These are phyloP conservation scores for Drosophila sturtevanti DNA, from an alignment of 1,140 invertebrate species.

Conservation along the genomic window DNA sequence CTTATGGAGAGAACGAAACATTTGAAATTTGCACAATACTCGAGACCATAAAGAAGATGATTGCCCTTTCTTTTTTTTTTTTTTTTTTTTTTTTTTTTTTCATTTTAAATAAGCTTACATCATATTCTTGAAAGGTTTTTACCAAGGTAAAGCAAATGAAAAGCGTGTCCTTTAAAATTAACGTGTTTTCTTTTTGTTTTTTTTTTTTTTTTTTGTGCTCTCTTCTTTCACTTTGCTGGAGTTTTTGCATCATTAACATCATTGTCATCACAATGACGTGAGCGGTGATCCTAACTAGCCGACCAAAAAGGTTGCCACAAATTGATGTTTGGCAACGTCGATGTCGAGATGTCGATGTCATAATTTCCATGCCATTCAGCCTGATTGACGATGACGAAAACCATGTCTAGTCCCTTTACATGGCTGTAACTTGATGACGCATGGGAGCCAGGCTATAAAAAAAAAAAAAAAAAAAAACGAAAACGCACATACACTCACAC, in stretches of 20 bases:
- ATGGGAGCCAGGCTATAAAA: background rate
- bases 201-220: background rate
- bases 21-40: too few relatives aligned
- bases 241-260: background rate
- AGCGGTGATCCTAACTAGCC: background rate
- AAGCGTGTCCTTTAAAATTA: background rate
- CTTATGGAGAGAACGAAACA: background rate
- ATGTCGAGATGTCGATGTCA: background rate
- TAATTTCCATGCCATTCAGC: slow-evolving; percentile 10
- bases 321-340: slow-evolving; percentile 3
- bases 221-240: background rate
- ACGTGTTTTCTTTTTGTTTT: background rate
- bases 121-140: background rate
- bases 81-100: background rate
- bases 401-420: background rate
- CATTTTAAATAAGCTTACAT: background rate
- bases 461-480: background rate
- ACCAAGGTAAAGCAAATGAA: background rate
- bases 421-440: background rate
- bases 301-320: slow-evolving; percentile 2
- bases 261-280: slow-evolving; percentile 7
- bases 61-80: too few relatives aligned
- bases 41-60: background rate
- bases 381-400: slow-evolving; percentile 18
- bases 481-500: too few relatives aligned